phyloP scores from a whole-genome alignment of 1,140 invertebrate genomes.

The Conus betulinus region DNA sequence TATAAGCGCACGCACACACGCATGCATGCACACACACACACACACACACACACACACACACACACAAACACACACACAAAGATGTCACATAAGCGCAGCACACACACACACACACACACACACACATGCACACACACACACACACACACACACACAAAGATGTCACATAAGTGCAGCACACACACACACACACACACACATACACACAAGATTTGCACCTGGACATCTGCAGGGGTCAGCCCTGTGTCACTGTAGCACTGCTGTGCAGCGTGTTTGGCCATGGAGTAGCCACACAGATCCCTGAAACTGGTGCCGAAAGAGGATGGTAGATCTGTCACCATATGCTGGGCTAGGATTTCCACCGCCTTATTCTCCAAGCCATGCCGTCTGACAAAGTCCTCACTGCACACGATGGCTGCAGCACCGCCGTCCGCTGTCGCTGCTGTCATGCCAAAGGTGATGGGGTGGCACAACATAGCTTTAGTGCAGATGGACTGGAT shows the following conservation, averaged over 20 bases:
- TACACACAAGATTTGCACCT: constrained; percentile 79
- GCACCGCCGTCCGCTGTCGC: constrained; percentile 97
- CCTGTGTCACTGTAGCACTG: constrained; percentile 86
- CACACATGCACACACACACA: not conserved
- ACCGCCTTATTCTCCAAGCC: constrained; percentile 88
- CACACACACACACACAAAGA: not conserved
- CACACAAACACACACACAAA: too few relatives aligned
- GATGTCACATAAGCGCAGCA: too few relatives aligned
- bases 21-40: too few relatives aligned
- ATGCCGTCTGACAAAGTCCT: constrained; percentile 90
- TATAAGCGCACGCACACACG: too few relatives aligned
- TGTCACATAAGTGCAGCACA: too few relatives aligned
- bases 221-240: constrained; percentile 85
- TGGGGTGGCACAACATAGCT: constrained; percentile 63
- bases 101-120: not conserved
- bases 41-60: too few relatives aligned
- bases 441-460: constrained; percentile 70
- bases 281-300: constrained; percentile 92
- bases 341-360: constrained; percentile 94
- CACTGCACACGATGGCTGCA: constrained; percentile 92
- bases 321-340: constrained; percentile 92
- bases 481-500: constrained; percentile 54
- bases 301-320: constrained; percentile 93
- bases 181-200: not conserved
- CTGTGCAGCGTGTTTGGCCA: constrained; percentile 91